phyloP scores from a whole-genome alignment of 1,140 invertebrate genomes.

The Pseudomyrmex sp. region DNA sequence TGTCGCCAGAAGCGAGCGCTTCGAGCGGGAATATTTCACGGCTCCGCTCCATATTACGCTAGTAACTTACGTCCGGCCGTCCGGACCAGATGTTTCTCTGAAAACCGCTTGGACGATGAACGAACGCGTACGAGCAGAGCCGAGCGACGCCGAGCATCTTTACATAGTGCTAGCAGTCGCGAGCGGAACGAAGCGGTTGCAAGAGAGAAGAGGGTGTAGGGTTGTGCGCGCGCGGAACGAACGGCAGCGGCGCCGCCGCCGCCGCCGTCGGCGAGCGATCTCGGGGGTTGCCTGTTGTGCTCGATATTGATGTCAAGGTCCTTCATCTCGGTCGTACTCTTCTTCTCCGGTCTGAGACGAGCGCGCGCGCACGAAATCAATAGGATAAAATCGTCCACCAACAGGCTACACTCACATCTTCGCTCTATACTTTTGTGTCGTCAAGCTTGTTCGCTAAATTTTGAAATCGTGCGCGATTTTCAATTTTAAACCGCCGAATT shows the following conservation, averaged over 20 bases:
- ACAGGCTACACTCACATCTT: slow-evolving; percentile 37
- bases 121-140: slow-evolving; percentile 64
- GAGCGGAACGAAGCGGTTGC: too few species aligned
- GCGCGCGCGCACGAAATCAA: slow-evolving; percentile 72
- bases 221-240: slow-evolving; percentile 21
- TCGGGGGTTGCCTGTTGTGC: slow-evolving; percentile 63
- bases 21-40: slow-evolving; percentile 77
- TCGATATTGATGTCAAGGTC: slow-evolving; percentile 78
- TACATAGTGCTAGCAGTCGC: slow-evolving; percentile 38
- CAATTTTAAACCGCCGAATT: background rate
- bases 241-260: slow-evolving; percentile 1
- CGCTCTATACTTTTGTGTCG: background rate
- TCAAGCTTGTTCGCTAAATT: slow-evolving; percentile 6
- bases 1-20: slow-evolving; percentile 61
- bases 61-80: slow-evolving; percentile 76
- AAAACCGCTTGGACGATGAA: slow-evolving; percentile 64
- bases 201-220: slow-evolving; percentile 1
- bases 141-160: slow-evolving; percentile 62
- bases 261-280: slow-evolving; percentile 35
- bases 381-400: slow-evolving; percentile 75
- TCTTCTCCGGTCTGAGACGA: slow-evolving; percentile 60
- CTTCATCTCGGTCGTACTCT: slow-evolving; percentile 72
- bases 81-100: slow-evolving; percentile 78
- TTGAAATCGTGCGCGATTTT: slow-evolving; percentile 14
- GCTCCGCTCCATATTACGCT: slow-evolving; percentile 77